Percentiles rank a stretch among this genome's conserved stretches.
These are phyloP conservation scores for Hylomyscus alleni DNA, from an alignment of 2,797 vertebrate genomes.

Conservation along the genomic window DNA sequence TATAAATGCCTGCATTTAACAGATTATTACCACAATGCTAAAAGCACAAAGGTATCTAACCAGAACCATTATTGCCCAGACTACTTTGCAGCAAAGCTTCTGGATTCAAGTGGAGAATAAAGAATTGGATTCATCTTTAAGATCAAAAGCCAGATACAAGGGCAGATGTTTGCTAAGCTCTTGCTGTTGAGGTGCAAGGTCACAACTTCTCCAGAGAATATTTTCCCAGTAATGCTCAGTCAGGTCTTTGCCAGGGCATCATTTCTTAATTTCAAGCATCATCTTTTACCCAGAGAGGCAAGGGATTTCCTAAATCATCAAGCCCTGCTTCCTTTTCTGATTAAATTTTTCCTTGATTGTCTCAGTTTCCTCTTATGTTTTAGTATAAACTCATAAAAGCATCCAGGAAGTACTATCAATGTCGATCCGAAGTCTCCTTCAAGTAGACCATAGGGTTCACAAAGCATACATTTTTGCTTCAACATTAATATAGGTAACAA, in stretches of 20 bases:
- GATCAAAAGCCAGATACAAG: neutral
- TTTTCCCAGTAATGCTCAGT: neutral
- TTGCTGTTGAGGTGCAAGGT: neutral
- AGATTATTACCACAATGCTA: neutral
- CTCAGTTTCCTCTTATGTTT: neutral
- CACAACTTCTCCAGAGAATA: neutral
- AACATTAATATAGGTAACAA: neutral
- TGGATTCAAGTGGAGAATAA: neutral
- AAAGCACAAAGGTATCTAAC: neutral
- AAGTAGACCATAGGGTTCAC: rapidly evolving
- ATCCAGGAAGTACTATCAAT: neutral
- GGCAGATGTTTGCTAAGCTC: neutral
- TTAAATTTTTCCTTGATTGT: neutral
- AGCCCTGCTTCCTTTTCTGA: neutral
- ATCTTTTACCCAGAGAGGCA: neutral
- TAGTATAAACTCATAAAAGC: neutral
- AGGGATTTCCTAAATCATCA: neutral
- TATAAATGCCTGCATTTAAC: neutral
- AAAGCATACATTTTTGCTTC: neutral
- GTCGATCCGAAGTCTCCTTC: neutral
- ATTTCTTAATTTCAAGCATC: neutral
- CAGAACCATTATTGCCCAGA: neutral
- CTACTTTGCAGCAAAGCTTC: neutral
- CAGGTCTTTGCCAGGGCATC: neutral
- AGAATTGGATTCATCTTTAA: neutral